These are phyloP conservation scores for Pelecanoides urinatrix DNA, from an alignment of 2,113 vertebrate genomes.

Conservation along the genomic window DNA sequence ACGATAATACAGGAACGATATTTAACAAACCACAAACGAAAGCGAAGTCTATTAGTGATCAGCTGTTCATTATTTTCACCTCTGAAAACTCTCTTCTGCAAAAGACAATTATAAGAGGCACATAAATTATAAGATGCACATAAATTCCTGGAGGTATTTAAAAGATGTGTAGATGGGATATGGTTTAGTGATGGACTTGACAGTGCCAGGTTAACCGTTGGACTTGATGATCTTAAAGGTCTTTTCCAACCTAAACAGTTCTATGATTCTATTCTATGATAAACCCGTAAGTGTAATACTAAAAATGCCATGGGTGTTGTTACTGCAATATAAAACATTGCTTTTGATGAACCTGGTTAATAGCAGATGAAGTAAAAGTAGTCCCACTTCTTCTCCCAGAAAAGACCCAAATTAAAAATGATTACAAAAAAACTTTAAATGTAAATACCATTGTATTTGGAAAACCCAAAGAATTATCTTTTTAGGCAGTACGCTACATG, in stretches of 20 bases:
- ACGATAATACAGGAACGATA: not conserved
- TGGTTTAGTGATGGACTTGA: not conserved
- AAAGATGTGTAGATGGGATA: not conserved
- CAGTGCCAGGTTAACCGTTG: not conserved
- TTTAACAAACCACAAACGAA: not conserved
- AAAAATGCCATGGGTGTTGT: not conserved
- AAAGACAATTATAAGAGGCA: not conserved
- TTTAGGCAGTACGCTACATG: not conserved
- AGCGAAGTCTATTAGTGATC: not conserved
- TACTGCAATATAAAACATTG: not conserved
- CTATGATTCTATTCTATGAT: not conserved
- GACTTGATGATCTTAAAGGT: not conserved
- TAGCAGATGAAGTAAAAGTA: not conserved
- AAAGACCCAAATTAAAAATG: not conserved
- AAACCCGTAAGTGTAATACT: rapidly evolving
- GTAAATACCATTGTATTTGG: not conserved
- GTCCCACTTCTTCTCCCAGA: not conserved
- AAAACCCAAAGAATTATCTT: not conserved
- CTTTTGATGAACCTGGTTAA: not conserved
- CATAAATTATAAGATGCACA: not conserved
- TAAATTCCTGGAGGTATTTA: not conserved
- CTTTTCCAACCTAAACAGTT: not conserved
- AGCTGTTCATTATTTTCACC: not conserved
- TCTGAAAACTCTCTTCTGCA: not conserved
- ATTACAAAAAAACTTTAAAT: not conserved